Percentiles rank a stretch among this genome's conserved stretches.
Conservation (phyloP, 2,113 vertebrate species). For the Trogon melanurus region DNA sequence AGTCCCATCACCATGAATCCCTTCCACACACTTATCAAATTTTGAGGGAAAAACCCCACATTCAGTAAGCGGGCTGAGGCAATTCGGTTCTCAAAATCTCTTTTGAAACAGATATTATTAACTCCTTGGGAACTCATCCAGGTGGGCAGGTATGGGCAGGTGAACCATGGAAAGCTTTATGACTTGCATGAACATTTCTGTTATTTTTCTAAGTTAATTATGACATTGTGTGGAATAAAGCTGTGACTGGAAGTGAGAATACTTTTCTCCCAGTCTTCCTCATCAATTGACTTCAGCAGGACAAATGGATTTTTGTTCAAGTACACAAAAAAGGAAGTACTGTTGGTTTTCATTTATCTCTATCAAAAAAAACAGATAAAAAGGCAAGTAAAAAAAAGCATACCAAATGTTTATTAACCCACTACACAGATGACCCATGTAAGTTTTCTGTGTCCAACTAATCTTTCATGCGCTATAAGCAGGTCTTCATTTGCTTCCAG, state of each 20-base stretch:
- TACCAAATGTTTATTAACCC: not conserved
- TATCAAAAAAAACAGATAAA: not conserved
- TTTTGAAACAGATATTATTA: not conserved
- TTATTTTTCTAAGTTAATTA: not conserved
- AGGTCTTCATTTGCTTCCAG: not conserved
- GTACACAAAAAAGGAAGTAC: not conserved
- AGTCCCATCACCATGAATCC: not conserved
- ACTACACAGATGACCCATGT: not conserved
- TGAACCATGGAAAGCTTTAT: not conserved
- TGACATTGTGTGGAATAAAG: not conserved
- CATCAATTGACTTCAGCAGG: not conserved
- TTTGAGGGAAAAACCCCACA: not conserved
- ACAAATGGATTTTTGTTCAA: not conserved
- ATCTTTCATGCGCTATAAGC: not conserved
- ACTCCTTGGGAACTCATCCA: not conserved
- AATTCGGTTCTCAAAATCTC: not conserved
- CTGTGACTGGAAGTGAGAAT: not conserved
- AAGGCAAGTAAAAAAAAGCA: not conserved
- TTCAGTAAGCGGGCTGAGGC: not conserved
- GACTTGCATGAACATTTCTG: not conserved
- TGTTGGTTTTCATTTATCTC: not conserved
- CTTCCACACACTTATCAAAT: not conserved
- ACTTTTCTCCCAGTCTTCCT: not conserved
- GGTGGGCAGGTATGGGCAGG: not conserved
- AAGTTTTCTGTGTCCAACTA: not conserved